Base-by-base conservation (phyloP, 1,140 invertebrate genomes). In the Chlorops oryzae region DNA sequence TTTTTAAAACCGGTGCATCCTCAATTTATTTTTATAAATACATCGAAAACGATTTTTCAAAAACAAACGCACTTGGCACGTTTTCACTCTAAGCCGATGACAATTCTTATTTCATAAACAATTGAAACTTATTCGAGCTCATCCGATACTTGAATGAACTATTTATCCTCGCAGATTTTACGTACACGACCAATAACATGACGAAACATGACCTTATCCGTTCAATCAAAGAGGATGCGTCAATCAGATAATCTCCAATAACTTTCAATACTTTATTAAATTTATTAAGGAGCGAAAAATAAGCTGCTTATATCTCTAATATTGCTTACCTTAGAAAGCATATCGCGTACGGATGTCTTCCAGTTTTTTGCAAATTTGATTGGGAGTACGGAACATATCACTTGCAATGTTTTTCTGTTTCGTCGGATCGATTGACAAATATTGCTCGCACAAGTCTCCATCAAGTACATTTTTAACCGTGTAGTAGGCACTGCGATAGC, bases 381-480 rank as follows among this genome's bases (percentile, higher is more conserved):
- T 93, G 0, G 95, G 85, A 3, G 89, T 95, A 61, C 92, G 81
- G 66, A 97, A 96, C 39, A 99, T 77, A 73, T 98, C 94, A 24
- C 87, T 83, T 1, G 95, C 86, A 48, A 99, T 97, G 52, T 85
- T 88, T 63, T 96, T 96, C 65, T 99, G 97, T 73, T 97, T 98
- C 0, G 77, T 74, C 0, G 86, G 79, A 59, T 99, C 96, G 52
- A 99, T 82, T 0, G 94, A 96, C 67, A 96, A 96, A 71, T 94
- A 99, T 74, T 98, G 95, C 75, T 99, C 97, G 73, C 97, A 99
- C 3, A 99, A 76, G 74, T 99, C 97, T 5, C 97, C 97, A 74
- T 99, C 97, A 54, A 99, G 90, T 0, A 99, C 93, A 78, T 95
- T 96, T 83, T 93, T 98, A 2, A 98, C 90, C 5, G 97, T 95